Evolutionary conservation across 2,888 invertebrate species (phyloP), one percentile per base, ranked within the genome.

Genomic region (Lithodes maja): DNA sequence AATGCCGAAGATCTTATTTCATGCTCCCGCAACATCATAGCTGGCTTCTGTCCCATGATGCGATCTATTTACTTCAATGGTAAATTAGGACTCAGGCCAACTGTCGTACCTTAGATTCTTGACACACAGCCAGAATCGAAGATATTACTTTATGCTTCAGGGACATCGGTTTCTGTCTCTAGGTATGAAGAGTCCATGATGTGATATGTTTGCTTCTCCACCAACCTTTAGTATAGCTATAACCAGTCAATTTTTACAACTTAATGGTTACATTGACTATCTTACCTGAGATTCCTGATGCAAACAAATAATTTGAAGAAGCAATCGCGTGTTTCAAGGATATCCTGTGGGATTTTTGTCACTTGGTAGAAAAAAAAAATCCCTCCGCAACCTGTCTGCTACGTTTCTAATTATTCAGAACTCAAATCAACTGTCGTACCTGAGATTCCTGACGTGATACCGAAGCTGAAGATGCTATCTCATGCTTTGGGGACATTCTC

Each of bases 401-500:
- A 61, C 5, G 5, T 61, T 61, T 71, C 2, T 5, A 17, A 1
- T n/a, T n/a, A n/a, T 71, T 71, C 71, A 3, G 3, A 3, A 71
- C 3, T 71, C 71, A n/a, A n/a, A 5, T 71, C n/a, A n/a, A 61
- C n/a, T 71, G 17, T 71, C 53, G 1, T 78, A 87, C 87, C 83
- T 83, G 77, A 7, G 87, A 87, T 3, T n/a, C 82, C 78, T 82
- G 82, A 0, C 82, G 61, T 1, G 87, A 87, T 61, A 83, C 69
- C 0, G 87, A 69, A n/a, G 78, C 77, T 5, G 77, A 83, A 7
- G 77, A 68, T 49, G 55, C 17, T 2, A 33, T 3, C 54, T 88
- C 88, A 5, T 85, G 50, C 74, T 80, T 88, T 49, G 84, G 87
- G 2, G 87, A 88, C 80, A 88, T 74, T 5, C 80, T 52, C 2